Evolutionary conservation across 2,113 vertebrate species (phyloP).

Genomic region (Galeopterus variegatus): DNA sequence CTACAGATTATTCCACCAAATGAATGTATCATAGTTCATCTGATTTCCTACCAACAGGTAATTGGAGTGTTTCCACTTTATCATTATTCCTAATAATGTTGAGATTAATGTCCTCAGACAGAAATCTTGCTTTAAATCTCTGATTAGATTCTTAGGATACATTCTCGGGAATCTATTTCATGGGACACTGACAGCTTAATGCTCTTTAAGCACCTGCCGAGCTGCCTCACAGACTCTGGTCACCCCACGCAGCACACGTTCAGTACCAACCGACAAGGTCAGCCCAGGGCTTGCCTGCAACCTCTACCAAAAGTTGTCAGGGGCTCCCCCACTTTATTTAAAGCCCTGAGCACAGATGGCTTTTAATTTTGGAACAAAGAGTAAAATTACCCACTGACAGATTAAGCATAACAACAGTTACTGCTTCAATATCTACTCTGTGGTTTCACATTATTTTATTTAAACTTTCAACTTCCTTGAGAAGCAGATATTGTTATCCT

Average conservation of each 20-base stretch:
- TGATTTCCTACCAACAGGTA: too few species aligned
- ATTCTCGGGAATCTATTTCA: background rate
- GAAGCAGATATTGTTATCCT: background rate
- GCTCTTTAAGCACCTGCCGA: background rate
- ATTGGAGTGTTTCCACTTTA: background rate
- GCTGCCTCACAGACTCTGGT: background rate
- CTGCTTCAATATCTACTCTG: fast-evolving
- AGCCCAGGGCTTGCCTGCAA: background rate
- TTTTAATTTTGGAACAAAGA: background rate
- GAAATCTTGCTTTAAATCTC: background rate
- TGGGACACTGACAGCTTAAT: fast-evolving
- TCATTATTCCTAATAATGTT: fast-evolving
- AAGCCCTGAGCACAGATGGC: background rate
- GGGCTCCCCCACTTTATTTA: too few species aligned
- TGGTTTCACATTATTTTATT: background rate
- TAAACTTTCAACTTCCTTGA: background rate
- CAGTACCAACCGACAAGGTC: background rate
- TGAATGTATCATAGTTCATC: fast-evolving
- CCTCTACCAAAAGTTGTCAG: background rate
- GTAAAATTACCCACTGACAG: fast-evolving
- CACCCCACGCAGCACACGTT: background rate
- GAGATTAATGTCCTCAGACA: background rate
- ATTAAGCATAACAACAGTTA: fast-evolving
- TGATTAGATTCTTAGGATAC: background rate
- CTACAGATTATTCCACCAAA: background rate